These are phyloP conservation scores for Drosophila tani DNA, from an alignment of 1,140 invertebrate genomes.

Conservation along the genomic window DNA sequence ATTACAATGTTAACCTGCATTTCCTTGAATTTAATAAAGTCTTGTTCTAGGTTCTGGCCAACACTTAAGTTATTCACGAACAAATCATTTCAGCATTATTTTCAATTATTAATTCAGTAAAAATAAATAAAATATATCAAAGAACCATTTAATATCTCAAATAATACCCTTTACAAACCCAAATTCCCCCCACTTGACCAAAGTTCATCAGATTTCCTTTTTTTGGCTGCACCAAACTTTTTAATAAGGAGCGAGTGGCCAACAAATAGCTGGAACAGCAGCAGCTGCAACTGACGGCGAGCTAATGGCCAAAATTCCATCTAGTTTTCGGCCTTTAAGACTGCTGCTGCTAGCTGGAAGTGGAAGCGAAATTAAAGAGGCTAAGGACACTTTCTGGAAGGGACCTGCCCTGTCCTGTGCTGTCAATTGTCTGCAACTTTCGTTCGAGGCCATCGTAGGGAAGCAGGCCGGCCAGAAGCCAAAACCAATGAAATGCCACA, in stretches of 20 bases:
- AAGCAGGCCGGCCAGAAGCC: constrained; percentile 22
- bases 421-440: constrained; percentile 54
- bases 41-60: too few relatives aligned
- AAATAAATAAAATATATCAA: too few relatives aligned
- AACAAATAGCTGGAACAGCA: constrained; percentile 41
- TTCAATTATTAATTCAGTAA: too few relatives aligned
- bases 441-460: constrained; percentile 17
- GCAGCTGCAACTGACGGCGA: constrained; percentile 33
- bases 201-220: constrained; percentile 60
- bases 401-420: constrained; percentile 7
- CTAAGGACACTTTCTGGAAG: constrained; percentile 30
- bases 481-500: constrained; percentile 55
- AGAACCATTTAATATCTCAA: not conserved
- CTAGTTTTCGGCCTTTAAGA: constrained; percentile 22
- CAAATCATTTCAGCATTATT: too few relatives aligned
- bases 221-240: constrained; percentile 53
- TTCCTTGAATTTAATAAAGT: too few relatives aligned
- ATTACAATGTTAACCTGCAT: too few relatives aligned
- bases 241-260: constrained; percentile 39
- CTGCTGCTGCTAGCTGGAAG: not conserved
- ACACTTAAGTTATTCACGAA: too few relatives aligned
- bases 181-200: constrained; percentile 38
- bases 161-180: not conserved
- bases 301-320: constrained; percentile 29
- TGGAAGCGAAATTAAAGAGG: constrained; percentile 29